Evolutionary conservation across 2,888 invertebrate species (phyloP).

Genomic region (Trichopoda pennipes): DNA sequence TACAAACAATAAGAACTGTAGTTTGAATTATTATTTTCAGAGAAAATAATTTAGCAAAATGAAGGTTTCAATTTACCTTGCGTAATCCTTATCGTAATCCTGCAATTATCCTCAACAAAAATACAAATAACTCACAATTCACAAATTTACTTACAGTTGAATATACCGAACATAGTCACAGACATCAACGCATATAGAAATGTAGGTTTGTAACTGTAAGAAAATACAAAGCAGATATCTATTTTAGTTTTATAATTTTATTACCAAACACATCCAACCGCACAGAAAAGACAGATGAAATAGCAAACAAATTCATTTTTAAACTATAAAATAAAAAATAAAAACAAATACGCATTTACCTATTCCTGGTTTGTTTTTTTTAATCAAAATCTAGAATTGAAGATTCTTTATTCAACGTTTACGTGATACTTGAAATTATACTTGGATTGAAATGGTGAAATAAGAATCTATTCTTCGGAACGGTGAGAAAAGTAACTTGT

Average conservation of each 20-base stretch:
- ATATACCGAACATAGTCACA: not conserved
- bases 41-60: conserved; percentile 69
- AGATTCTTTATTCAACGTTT: conserved; percentile 57
- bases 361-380: conserved; percentile 32
- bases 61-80: conserved; percentile 67
- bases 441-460: conserved; percentile 33
- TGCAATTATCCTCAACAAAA: conserved; percentile 74
- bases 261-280: conserved; percentile 24
- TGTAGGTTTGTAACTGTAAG: conserved; percentile 16
- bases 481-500: conserved; percentile 16
- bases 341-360: conserved; percentile 39
- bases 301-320: conserved; percentile 22
- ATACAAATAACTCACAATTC: conserved; percentile 38
- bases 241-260: conserved; percentile 41
- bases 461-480: not conserved
- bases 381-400: conserved; percentile 51
- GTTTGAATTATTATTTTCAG: conserved; percentile 58
- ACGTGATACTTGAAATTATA: conserved; percentile 56
- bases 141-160: conserved; percentile 50
- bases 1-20: not conserved
- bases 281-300: conserved; percentile 12
- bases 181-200: conserved; percentile 7
- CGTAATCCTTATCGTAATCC: conserved; percentile 70
- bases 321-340: conserved; percentile 37
- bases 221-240: conserved; percentile 19